Evolutionary conservation across 2,797 vertebrate species (phyloP), one percentile per base, ranked within the genome.

Genomic region (Denticeps clupeoides): DNA sequence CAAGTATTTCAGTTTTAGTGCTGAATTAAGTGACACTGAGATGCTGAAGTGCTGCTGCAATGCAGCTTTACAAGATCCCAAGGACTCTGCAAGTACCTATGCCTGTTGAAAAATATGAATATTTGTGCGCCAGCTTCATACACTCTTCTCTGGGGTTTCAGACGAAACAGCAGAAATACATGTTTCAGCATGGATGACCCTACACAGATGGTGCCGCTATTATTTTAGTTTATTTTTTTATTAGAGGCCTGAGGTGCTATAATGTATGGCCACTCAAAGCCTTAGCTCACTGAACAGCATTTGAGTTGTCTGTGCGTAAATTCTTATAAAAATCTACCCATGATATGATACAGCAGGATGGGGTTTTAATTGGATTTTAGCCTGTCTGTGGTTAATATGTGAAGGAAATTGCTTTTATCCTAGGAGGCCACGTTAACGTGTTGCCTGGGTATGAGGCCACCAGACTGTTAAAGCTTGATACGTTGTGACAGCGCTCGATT

Each of bases 401-500:
- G 18, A 38, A n/a, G 9, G 38, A 38, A 38, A 38, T 2, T 38
- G 16, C 10, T 35, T 21, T 38, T 38, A 38, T 18, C 19, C 38
- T 16, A 21, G 21, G 10, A 21, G 19, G 18, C 35, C 11, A 18
- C 5, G 16, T 38, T 1, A 19, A 35, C 35, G 11, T 5, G 12
- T 50, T 41, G 12, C 48, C 48, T 44, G 40, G 40, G 43, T 29
- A 25, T 42, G 25, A 10, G 28, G 16, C 27, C 12, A 8, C 13
- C n/a, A n/a, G 10, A 28, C 28, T 40, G 10, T 26, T 12, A 26
- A 45, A 35, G 24, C 21, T 33, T 47, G 11, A 35, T 22, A 32
- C 15, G 32, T 16, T n/a, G 8, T 24, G 24, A 22, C 28, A 46
- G 13, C 19, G 40, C 43, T 56, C 24, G 56, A 41, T 41, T 15